Evolutionary conservation across 1,140 invertebrate species (phyloP).

Genomic region (Telenomus remus): DNA sequence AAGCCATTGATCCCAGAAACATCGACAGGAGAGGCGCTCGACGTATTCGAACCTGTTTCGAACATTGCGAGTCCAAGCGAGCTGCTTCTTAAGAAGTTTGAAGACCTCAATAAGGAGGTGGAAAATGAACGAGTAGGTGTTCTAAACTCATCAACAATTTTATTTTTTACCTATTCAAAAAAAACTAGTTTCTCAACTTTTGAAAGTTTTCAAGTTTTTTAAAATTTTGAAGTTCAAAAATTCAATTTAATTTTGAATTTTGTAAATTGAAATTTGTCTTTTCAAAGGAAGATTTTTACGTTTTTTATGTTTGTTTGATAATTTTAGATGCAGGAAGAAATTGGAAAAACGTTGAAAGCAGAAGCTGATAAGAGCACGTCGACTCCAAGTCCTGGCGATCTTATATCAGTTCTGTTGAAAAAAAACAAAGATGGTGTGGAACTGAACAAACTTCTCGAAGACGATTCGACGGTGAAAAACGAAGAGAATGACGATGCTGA

Average conservation of each 20-base stretch:
- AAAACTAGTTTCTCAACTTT: too few relatives aligned
- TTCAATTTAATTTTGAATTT: too few relatives aligned
- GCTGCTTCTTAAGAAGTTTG: conserved; percentile 64
- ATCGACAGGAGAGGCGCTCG: conserved; percentile 1
- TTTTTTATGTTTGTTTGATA: conserved; percentile 23
- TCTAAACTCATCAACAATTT: too few relatives aligned
- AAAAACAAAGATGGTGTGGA: conserved; percentile 46
- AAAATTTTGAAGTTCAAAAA: too few relatives aligned
- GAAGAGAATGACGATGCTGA: conserved; percentile 56
- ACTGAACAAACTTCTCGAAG: conserved; percentile 61
- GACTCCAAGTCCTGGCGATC: background rate
- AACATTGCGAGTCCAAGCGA: conserved; percentile 49
- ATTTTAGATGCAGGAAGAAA: conserved; percentile 64
- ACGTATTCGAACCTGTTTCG: conserved; percentile 4
- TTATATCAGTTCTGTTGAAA: conserved; percentile 17
- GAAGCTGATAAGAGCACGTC: conserved; percentile 56
- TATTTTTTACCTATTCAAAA: too few relatives aligned
- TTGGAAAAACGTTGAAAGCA: conserved; percentile 64
- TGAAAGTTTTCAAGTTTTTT: too few relatives aligned
- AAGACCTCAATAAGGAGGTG: conserved; percentile 59
- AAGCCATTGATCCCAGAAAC: background rate
- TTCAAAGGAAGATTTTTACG: too few relatives aligned
- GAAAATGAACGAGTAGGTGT: conserved; percentile 59
- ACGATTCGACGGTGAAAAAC: conserved; percentile 60
- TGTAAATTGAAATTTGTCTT: too few relatives aligned